A percentile compares a stretch with the other conserved stretches of the same genome.
Evolutionary conservation across 1,140 invertebrate species (phyloP).

Genomic region (Melanaphis sacchari): DNA sequence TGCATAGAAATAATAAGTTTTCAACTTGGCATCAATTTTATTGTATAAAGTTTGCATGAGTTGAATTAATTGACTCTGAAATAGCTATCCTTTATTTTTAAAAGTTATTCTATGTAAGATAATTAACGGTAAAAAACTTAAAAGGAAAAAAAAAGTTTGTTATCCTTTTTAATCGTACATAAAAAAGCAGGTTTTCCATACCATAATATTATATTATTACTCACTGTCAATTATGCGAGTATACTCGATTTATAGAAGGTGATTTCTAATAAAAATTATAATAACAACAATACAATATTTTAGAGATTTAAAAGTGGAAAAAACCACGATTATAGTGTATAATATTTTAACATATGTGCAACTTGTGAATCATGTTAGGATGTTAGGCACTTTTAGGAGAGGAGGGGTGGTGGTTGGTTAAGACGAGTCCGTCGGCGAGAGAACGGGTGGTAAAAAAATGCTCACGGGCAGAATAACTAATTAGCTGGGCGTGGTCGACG

Average conservation of each 20-base stretch:
- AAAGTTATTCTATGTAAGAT: not conserved
- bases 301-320: not conserved
- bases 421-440: not conserved
- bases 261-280: not conserved
- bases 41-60: not conserved
- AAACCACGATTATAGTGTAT: not conserved
- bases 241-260: not conserved
- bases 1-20: not conserved
- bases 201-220: not conserved
- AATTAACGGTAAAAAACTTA: not conserved
- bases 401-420: not conserved
- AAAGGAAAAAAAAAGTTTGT: not conserved
- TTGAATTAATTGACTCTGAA: not conserved
- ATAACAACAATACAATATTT: not conserved
- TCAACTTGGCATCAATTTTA: not conserved
- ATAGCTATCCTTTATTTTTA: not conserved
- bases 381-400: not conserved
- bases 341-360: not conserved
- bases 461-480: slow-evolving; percentile 54
- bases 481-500: slow-evolving; percentile 54
- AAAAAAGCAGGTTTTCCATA: not conserved
- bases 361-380: not conserved
- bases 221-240: not conserved
- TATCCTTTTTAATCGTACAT: not conserved
- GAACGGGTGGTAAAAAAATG: slow-evolving; percentile 29